Base-by-base conservation (phyloP, 2,113 vertebrate species). In the Oxyruncus cristatus region DNA sequence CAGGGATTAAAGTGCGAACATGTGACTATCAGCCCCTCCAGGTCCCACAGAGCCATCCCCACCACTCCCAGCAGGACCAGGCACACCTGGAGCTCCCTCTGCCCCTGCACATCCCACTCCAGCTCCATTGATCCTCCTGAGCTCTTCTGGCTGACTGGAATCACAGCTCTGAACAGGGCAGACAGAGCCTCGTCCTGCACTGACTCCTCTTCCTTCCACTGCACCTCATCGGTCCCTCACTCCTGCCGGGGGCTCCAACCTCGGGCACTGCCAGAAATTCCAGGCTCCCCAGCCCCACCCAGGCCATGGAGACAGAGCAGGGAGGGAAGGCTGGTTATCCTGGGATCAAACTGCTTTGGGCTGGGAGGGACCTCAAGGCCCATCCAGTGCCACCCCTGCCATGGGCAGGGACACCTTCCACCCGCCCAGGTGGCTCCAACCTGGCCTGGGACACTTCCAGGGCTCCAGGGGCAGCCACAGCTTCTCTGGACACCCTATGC, bases 21-120 rank as follows among this genome's bases (percentile, higher is more conserved):
- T 26, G n/a, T 41, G 47, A 47, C 10, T 0, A 7, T 47, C n/a
- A 63, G 74, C 27, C 12, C 19, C 33, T n/a, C 17, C 46, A 70
- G 55, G 32, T 4, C 3, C 7, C 32, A 2, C 2, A 3, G 72
- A 59, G 17, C 26, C 4, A 2, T 4, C 3, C 24, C 44, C 35
- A 18, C 65, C n/a, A 26, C 17, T 26, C 56, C 33, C 33, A 55
- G 24, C 52, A 32, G 52, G 52, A 30, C 9, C 52, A 53, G 52
- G 52, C 28, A 53, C 28, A 24, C 47, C 9, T 14, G 28, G 73
- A 90, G 27, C 52, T 66, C 72, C 3, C 28, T 8, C 17, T 21
- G 35, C 67, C 42, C 41, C 55, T 12, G 42, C 61, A 50, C 44
- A 79, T 63, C 56, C 23, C 70, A 28, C 56, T 93, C 49, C 62